Evolutionary conservation across 2,113 vertebrate species (phyloP).

Genomic region (Vidua chalybeata): DNA sequence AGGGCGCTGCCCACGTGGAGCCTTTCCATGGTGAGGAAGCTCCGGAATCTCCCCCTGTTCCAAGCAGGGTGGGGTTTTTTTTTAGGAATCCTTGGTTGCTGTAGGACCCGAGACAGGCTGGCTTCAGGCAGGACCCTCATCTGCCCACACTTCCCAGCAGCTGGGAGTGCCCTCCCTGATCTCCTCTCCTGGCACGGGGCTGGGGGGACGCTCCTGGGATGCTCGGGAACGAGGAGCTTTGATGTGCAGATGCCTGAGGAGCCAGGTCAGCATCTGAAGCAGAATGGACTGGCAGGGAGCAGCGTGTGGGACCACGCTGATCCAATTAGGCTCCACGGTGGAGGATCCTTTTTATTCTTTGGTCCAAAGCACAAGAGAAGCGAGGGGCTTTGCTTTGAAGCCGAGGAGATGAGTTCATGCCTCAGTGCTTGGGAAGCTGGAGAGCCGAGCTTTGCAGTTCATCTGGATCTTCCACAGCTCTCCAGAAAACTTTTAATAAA

Average conservation of each 20-base stretch:
- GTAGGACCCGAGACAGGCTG: neutral
- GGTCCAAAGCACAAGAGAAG: neutral
- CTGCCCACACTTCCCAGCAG: conserved; percentile 25
- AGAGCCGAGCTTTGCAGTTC: neutral
- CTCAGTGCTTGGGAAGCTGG: neutral
- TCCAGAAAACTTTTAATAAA: neutral
- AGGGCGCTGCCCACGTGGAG: rapidly evolving
- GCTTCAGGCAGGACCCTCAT: neutral
- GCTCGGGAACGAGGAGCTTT: neutral
- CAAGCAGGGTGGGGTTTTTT: neutral
- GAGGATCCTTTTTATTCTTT: neutral
- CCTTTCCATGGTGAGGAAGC: neutral
- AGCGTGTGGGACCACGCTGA: neutral
- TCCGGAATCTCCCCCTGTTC: rapidly evolving
- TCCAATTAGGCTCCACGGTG: neutral
- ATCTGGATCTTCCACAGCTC: neutral
- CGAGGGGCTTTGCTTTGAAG: conserved; percentile 15
- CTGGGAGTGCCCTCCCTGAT: neutral
- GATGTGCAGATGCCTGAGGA: conserved; percentile 30
- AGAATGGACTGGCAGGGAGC: neutral
- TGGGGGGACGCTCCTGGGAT: neutral
- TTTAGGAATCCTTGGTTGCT: neutral
- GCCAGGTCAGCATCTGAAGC: conserved; percentile 12
- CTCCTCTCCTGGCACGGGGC: neutral
- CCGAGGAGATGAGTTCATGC: neutral